Percentiles rank a stretch among this genome's conserved stretches.
Conservation (phyloP, 2,113 vertebrate genomes). For the Balaenoptera acutorostrata region DNA sequence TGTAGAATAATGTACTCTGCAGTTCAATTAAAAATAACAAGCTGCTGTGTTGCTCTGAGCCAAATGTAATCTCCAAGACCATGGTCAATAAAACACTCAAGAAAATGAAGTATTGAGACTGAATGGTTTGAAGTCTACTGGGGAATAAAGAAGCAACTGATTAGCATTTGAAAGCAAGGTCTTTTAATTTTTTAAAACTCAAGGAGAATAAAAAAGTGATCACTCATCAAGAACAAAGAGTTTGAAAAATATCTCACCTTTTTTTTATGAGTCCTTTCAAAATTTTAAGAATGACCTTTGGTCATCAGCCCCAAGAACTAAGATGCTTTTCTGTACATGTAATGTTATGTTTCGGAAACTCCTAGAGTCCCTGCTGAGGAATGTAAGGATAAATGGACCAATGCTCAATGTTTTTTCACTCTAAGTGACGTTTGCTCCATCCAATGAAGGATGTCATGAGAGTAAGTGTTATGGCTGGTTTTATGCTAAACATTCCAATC, state of each 20-base stretch:
- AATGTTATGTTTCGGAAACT: constrained; percentile 36
- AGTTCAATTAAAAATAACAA: constrained; percentile 79
- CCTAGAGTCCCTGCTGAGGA: neutral
- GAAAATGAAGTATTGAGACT: constrained; percentile 62
- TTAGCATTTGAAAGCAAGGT: constrained; percentile 41
- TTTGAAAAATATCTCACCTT: constrained; percentile 38
- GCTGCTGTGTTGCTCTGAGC: constrained; percentile 42
- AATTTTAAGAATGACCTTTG: constrained; percentile 46
- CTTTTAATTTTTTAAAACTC: constrained; percentile 57
- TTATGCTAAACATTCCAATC: neutral
- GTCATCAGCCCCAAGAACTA: neutral
- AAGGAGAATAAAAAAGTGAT: constrained; percentile 25
- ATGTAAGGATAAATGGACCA: neutral
- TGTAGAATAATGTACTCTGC: constrained; percentile 33
- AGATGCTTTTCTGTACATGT: neutral
- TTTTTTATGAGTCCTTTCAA: constrained; percentile 23
- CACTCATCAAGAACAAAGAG: neutral
- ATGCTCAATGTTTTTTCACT: neutral
- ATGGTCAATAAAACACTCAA: constrained; percentile 63
- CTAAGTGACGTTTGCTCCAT: neutral
- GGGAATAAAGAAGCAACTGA: constrained; percentile 39
- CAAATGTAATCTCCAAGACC: constrained; percentile 58
- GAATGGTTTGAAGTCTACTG: constrained; percentile 9
- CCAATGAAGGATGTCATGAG: neutral
- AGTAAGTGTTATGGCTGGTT: neutral